These are phyloP conservation scores for Eptesicus fuscus DNA, from an alignment of 2,113 vertebrate species.

Conservation along the genomic window DNA sequence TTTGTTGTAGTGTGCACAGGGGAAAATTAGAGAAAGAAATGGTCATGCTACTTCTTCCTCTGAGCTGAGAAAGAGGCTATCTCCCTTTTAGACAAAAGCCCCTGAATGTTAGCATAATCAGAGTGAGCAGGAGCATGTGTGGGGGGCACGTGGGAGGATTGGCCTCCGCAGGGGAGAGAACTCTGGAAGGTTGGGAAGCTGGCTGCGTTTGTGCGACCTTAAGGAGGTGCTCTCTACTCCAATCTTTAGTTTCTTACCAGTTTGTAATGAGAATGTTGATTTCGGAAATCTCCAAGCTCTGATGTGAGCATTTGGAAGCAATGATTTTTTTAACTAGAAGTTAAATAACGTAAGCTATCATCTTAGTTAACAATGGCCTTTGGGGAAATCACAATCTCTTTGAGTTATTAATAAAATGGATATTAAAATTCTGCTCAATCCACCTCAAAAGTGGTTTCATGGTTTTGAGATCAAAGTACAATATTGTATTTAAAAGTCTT, in stretches of 20 bases:
- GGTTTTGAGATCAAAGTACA: not conserved
- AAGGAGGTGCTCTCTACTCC: not conserved
- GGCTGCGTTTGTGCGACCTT: not conserved
- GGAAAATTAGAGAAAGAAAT: constrained; percentile 63
- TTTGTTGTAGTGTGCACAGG: not conserved
- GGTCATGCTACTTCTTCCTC: not conserved
- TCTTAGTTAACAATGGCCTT: not conserved
- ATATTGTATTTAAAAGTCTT: not conserved
- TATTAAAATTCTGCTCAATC: not conserved
- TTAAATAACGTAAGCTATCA: not conserved
- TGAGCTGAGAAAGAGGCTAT: not conserved
- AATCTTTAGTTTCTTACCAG: not conserved
- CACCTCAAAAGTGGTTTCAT: not conserved
- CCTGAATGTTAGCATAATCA: not conserved
- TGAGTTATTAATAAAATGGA: not conserved
- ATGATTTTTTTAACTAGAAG: not conserved
- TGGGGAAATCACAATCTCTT: not conserved
- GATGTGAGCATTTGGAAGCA: not conserved
- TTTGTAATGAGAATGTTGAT: not conserved
- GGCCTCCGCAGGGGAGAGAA: rapidly evolving
- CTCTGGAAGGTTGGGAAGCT: not conserved
- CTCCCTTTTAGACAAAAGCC: not conserved
- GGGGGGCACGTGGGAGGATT: not conserved
- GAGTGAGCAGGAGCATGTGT: not conserved
- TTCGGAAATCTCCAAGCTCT: not conserved